Conservation (phyloP, 2,797 vertebrate species). For the Mycteria americana region DNA sequence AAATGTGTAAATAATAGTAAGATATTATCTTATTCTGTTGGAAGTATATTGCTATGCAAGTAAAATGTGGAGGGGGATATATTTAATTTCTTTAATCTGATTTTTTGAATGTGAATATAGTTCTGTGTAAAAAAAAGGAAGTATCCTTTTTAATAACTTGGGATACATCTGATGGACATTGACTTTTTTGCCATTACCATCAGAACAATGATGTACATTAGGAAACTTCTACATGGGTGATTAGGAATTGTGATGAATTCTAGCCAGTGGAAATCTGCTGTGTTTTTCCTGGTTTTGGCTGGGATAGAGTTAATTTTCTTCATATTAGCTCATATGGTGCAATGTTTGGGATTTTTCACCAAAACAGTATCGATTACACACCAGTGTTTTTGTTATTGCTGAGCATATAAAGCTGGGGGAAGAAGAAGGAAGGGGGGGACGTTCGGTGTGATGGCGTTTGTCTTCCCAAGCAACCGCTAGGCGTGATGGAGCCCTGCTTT, state of each 20-base stretch:
- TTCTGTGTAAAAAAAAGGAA: background rate
- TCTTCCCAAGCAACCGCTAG: background rate
- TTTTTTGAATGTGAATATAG: background rate
- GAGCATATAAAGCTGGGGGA: background rate
- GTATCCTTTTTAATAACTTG: background rate
- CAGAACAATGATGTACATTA: background rate
- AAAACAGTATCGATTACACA: accelerated
- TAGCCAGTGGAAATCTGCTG: background rate
- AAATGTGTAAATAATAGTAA: background rate
- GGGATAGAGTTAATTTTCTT: background rate
- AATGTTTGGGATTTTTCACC: background rate
- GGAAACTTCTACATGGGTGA: background rate
- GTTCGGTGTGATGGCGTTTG: background rate
- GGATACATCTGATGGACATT: background rate
- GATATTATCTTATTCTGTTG: background rate
- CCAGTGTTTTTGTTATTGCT: background rate
- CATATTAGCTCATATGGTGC: background rate
- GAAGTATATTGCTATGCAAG: background rate
- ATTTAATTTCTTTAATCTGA: background rate
- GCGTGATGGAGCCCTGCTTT: background rate
- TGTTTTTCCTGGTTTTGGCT: background rate
- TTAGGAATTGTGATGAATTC: background rate
- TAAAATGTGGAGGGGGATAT: background rate
- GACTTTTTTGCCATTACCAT: background rate
- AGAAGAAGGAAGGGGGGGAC: background rate